phyloP scores from a whole-genome alignment of 2,888 invertebrate genomes.

The Drosophila macrothrix region DNA sequence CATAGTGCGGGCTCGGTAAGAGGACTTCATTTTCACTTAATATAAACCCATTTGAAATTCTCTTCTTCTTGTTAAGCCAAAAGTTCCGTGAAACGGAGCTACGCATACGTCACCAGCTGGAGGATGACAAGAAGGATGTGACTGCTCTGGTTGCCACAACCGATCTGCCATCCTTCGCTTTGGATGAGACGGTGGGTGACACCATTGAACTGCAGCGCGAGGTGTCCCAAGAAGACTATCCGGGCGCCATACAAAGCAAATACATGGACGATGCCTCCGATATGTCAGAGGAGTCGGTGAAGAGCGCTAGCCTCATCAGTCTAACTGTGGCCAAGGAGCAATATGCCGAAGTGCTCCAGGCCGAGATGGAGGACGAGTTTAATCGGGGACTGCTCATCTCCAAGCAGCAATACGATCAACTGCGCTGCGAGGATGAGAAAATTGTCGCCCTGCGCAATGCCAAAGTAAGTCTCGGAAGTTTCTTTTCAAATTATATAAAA shows the following conservation, averaged over 20 bases:
- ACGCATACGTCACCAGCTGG: constrained; percentile 78
- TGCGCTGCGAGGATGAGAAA: constrained; percentile 87
- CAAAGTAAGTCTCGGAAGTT: constrained; percentile 84
- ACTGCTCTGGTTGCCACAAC: constrained; percentile 16
- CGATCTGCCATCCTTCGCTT: constrained; percentile 16
- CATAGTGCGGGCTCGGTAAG: constrained; percentile 82
- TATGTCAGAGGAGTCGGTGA: constrained; percentile 66
- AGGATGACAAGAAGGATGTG: constrained; percentile 62
- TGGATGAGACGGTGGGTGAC: constrained; percentile 48
- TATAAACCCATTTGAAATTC: not conserved
- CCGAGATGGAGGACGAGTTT: constrained; percentile 80
- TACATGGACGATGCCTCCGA: constrained; percentile 79
- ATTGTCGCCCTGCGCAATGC: constrained; percentile 86
- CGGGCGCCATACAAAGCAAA: constrained; percentile 49
- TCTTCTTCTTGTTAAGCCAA: constrained; percentile 62
- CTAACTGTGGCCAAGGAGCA: constrained; percentile 73
- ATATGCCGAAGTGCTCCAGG: constrained; percentile 73
- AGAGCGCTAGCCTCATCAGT: constrained; percentile 73
- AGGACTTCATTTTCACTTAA: not conserved
- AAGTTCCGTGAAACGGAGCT: constrained; percentile 82
- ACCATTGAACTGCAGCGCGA: constrained; percentile 51
- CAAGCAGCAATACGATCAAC: constrained; percentile 86
- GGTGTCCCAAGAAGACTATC: constrained; percentile 43
- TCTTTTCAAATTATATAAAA: not conserved
- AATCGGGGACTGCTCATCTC: constrained; percentile 86